Evolutionary conservation across 2,888 invertebrate species (phyloP), one percentile per base, ranked within the genome.

Genomic region (Phyto melanocephala): DNA sequence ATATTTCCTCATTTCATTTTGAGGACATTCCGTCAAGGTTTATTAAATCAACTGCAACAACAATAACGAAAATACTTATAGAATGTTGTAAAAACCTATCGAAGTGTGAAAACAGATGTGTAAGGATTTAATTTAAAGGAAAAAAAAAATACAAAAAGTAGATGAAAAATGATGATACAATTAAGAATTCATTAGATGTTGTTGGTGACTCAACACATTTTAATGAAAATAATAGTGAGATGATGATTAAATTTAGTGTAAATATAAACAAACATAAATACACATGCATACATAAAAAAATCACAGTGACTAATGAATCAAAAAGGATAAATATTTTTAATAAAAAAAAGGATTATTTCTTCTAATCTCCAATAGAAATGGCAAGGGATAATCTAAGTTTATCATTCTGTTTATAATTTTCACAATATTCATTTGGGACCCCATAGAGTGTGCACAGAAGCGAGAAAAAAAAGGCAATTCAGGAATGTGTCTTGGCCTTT

Each of bases 21-120:
- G 71, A 79, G 71, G 78, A 71, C 78, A 63, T 35, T 65, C 58
- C 47, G 24, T 71, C 71, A 71, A 78, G 70, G 63, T 63, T 56
- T 71, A 70, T 56, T 54, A 56, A 63, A 62, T 13, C 37, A 75
- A 50, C 20, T 7, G 24, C 52, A 24, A 11, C 10, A 35, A 15
- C 7, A 2, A 22, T 13, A 20, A 65, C n/a, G 13, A 22, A 7
- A 67, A 58, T 35, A 47, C 11, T 20, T 47, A 58, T 52, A 22
- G 37, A 74, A 33, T 54, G 33, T 20, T 52, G 28, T 40, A 22
- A 15, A 63, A 52, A 54, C 20, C 15, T 7, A 63, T 40, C 5
- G 1, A 11, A 74, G 50, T 63, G 52, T n/a, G 11, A 54, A 54
- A 37, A 50, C 37, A 37, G 50, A 52, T 52, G 24, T 62, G 20